Evolutionary conservation across 2,797 vertebrate genomes (phyloP).

Genomic region (Geotrypetes seraphini): DNA sequence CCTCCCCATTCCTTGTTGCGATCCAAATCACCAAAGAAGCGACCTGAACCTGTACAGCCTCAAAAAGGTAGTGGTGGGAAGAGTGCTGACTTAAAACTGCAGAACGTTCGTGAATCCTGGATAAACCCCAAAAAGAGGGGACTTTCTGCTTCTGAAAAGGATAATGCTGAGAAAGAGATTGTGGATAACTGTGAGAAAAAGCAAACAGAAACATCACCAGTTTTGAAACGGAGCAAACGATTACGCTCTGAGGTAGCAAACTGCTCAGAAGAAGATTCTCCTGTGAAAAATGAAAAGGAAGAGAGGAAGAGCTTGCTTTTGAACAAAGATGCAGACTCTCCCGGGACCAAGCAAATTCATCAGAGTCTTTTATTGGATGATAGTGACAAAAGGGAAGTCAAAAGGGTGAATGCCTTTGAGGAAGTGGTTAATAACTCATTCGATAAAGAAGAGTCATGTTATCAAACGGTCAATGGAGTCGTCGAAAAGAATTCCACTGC

Average conservation of each 20-base stretch:
- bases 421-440: conserved; percentile 51
- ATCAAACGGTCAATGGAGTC: conserved; percentile 82
- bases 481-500: conserved; percentile 62
- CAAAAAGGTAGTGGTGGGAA: conserved; percentile 64
- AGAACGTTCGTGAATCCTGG: conserved; percentile 65
- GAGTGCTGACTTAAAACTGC: conserved; percentile 63
- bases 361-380: conserved; percentile 69
- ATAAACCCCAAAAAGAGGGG: conserved; percentile 78
- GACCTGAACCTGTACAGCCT: conserved; percentile 64
- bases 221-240: conserved; percentile 82
- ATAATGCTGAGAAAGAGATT: conserved; percentile 65
- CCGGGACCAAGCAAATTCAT: conserved; percentile 56
- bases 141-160: conserved; percentile 77
- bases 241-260: conserved; percentile 74
- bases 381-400: conserved; percentile 72
- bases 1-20: conserved; percentile 72
- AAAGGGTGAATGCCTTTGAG: conserved; percentile 52
- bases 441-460: conserved; percentile 49
- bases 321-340: conserved; percentile 60
- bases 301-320: conserved; percentile 53
- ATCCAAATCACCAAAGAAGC: conserved; percentile 95
- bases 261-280: conserved; percentile 70
- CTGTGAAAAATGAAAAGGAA: conserved; percentile 60
- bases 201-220: conserved; percentile 57
- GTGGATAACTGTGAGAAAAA: conserved; percentile 72